Evolutionary conservation across 2,888 invertebrate genomes (phyloP).

Genomic region (Nyleta sp.): DNA sequence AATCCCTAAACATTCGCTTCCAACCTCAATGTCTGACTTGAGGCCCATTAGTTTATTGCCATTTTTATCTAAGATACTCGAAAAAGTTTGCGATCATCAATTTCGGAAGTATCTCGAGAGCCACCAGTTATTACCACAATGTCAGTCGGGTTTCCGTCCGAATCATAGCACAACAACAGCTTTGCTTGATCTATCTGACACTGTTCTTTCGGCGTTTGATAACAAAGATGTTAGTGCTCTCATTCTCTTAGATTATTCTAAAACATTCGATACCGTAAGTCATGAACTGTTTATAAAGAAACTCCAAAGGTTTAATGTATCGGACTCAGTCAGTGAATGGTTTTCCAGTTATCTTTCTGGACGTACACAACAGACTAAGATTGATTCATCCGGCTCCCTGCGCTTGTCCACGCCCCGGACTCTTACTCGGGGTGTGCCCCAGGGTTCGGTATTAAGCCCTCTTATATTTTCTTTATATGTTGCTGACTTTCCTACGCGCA

Average conservation of each 20-base stretch:
- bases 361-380: background rate
- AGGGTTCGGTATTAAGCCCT: background rate
- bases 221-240: background rate
- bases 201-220: background rate
- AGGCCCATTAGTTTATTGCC: background rate
- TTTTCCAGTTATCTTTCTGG: background rate
- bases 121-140: background rate
- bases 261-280: conserved; percentile 1
- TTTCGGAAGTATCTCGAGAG: background rate
- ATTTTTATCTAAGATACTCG: background rate
- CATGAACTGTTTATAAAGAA: background rate
- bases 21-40: background rate
- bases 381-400: background rate
- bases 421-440: background rate
- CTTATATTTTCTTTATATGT: background rate
- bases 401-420: no score
- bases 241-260: conserved; percentile 2
- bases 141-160: background rate
- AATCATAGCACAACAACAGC: conserved; percentile 1
- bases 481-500: background rate
- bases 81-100: background rate
- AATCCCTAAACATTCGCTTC: background rate
- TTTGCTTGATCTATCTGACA: background rate
- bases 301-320: background rate
- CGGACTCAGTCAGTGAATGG: background rate